Evolutionary conservation across 2,113 vertebrate genomes (phyloP).

Genomic region (Steatornis caripensis): DNA sequence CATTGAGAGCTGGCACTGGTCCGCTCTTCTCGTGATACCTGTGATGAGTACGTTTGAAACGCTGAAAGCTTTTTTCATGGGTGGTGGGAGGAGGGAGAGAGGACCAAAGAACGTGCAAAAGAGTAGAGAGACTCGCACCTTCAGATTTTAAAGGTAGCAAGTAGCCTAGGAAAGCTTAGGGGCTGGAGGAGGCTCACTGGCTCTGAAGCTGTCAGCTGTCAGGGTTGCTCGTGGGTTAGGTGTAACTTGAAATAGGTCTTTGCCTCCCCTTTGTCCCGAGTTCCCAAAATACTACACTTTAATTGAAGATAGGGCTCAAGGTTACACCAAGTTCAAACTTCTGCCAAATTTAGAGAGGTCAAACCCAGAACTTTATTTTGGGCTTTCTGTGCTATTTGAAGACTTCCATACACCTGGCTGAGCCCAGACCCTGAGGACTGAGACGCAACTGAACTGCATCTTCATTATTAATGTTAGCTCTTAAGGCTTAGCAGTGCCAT

Average conservation of each 20-base stretch:
- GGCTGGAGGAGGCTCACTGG: neutral
- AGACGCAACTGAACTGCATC: neutral
- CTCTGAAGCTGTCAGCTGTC: neutral
- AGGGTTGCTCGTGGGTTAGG: neutral
- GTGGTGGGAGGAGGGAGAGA: neutral
- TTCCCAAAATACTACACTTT: neutral
- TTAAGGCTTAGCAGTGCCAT: neutral
- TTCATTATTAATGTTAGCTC: neutral
- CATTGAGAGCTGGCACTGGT: neutral
- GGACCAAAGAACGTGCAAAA: neutral
- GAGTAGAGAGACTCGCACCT: neutral
- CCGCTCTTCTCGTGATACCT: neutral
- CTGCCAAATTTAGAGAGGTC: neutral
- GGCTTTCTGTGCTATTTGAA: neutral
- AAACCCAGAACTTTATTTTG: neutral
- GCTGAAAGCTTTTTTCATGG: neutral
- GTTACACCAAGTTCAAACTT: conserved; percentile 7
- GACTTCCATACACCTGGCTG: neutral
- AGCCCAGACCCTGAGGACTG: neutral
- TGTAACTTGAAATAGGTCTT: neutral
- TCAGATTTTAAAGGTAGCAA: neutral
- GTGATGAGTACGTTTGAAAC: neutral
- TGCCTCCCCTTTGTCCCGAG: neutral
- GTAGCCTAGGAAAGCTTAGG: neutral
- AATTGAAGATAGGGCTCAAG: neutral